phyloP scores from a whole-genome alignment of 1,140 invertebrate species.

The Asobara japonica region DNA sequence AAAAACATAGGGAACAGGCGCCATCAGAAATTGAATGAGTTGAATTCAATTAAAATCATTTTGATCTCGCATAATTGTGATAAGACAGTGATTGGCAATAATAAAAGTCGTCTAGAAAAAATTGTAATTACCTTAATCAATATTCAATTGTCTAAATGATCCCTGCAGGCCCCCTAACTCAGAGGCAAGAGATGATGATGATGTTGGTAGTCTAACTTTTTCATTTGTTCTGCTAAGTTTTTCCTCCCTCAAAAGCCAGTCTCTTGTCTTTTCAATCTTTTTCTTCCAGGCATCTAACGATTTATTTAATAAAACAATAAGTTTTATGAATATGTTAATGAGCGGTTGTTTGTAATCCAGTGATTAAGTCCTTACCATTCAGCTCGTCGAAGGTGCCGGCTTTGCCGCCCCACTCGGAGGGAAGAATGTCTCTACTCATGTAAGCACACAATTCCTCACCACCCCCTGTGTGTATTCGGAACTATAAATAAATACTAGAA shows the following conservation, averaged over 20 bases:
- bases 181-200: conserved; percentile 48
- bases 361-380: conserved; percentile 49
- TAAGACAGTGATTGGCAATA: not conserved
- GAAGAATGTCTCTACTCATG: conserved; percentile 63
- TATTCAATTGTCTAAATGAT: conserved; percentile 64
- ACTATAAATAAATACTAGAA: conserved; percentile 43
- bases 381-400: conserved; percentile 61
- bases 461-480: conserved; percentile 50
- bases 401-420: conserved; percentile 65
- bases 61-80: too few species aligned
- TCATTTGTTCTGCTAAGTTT: conserved; percentile 62
- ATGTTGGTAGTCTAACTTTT: conserved; percentile 55
- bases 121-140: conserved; percentile 53
- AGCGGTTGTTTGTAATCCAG: not conserved
- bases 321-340: not conserved
- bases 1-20: too few species aligned
- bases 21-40: too few species aligned
- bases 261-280: conserved; percentile 59
- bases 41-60: too few species aligned
- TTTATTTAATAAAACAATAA: conserved; percentile 7
- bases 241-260: conserved; percentile 64
- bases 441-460: conserved; percentile 56
- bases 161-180: conserved; percentile 64
- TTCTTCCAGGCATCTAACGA: conserved; percentile 58
- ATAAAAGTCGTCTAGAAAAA: not conserved